Conservation (phyloP, 2,797 vertebrate species). For the Myotis vivesi region DNA sequence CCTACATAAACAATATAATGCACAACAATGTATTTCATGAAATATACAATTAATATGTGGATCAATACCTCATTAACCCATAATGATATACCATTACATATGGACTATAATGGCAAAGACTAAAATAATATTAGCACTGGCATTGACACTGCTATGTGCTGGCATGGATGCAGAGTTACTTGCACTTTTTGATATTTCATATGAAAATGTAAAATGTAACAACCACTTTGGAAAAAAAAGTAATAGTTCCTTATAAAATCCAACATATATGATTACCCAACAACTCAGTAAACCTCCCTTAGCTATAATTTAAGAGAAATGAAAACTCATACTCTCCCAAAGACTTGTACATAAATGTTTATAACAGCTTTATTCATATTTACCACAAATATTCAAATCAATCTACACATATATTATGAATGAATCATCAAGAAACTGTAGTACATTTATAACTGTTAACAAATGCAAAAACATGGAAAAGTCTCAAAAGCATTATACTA, state of each 20-base stretch:
- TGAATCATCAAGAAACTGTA: background rate
- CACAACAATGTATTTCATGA: background rate
- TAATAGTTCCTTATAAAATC: background rate
- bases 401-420: background rate
- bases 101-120: background rate
- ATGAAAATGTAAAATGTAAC: background rate
- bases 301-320: background rate
- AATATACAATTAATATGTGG: background rate
- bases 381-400: background rate
- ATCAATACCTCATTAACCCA: background rate
- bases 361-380: background rate
- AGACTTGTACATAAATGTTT: background rate
- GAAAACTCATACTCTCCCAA: background rate
- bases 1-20: background rate
- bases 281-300: background rate
- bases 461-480: background rate
- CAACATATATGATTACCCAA: background rate
- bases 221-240: background rate
- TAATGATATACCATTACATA: background rate
- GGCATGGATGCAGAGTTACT: background rate
- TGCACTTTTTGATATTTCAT: background rate
- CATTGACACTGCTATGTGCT: background rate
- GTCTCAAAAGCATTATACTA: background rate
- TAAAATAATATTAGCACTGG: background rate
- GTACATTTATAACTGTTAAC: background rate